Percentiles rank a stretch among this genome's conserved stretches.
Conservation (phyloP, 2,888 invertebrate species). For the Orthonevra nobilis region DNA sequence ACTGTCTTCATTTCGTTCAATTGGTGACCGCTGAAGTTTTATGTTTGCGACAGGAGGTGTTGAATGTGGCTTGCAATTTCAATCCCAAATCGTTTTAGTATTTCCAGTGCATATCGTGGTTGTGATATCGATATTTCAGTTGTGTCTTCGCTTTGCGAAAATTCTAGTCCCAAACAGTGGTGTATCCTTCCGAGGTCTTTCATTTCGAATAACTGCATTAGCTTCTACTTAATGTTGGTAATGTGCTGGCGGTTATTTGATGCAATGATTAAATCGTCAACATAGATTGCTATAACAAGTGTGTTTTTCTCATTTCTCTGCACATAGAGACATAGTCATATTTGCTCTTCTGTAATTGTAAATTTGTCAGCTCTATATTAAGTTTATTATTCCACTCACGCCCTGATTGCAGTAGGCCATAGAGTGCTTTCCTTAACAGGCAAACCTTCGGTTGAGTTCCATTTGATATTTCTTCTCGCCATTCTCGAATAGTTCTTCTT, state of each 20-base stretch:
- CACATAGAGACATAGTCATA: conserved; percentile 28
- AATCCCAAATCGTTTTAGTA: no score
- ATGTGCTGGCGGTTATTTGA: conserved; percentile 12
- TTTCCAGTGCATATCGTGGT: conserved; percentile 53
- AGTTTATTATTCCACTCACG: no score
- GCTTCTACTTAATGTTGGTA: not conserved
- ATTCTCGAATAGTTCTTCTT: not conserved
- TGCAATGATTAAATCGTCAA: conserved; percentile 32
- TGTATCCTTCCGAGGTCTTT: conserved; percentile 10
- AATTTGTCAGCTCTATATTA: conserved; percentile 8
- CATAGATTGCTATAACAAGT: conserved; percentile 32
- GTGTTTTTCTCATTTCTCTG: conserved; percentile 4
- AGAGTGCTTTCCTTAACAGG: no score
- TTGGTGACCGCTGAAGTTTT: no score
- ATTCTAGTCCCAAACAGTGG: conserved; percentile 20
- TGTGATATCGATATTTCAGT: conserved; percentile 26
- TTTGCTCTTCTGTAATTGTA: conserved; percentile 24
- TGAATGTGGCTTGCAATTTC: no score
- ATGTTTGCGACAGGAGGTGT: no score
- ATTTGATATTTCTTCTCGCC: not conserved
- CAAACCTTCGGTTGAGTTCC: not conserved
- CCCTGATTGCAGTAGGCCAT: no score
- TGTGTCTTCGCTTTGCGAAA: conserved; percentile 17
- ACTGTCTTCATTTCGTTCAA: no score
- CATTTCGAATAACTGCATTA: conserved; percentile 27